Percentiles rank a stretch among this genome's conserved stretches.
phyloP scores from a whole-genome alignment of 2,888 invertebrate genomes.

The Pseudococcus jackbeardsleyi region DNA sequence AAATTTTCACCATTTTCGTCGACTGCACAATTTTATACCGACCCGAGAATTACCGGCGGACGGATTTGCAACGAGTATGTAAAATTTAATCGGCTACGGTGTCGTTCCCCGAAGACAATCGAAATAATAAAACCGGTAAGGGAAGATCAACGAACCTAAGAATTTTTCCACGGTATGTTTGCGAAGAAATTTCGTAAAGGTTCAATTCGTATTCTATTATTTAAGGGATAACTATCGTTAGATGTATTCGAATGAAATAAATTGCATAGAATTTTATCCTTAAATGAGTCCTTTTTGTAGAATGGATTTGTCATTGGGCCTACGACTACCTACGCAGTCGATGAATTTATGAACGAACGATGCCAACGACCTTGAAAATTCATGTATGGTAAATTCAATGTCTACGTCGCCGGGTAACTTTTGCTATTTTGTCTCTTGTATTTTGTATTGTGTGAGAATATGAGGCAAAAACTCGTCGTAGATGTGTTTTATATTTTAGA shows the following conservation, averaged over 20 bases:
- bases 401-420: background rate
- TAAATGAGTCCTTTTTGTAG: background rate
- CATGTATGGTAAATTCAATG: background rate
- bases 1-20: slow-evolving; percentile 14
- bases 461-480: background rate
- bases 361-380: slow-evolving; percentile 12
- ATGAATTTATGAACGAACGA: background rate
- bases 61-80: background rate
- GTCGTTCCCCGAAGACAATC: background rate
- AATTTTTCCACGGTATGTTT: background rate
- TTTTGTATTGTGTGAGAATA: background rate
- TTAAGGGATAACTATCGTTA: background rate
- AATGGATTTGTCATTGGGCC: background rate
- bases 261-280: background rate
- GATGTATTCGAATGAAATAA: background rate
- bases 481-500: background rate
- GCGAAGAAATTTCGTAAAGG: background rate
- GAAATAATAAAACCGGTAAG: background rate
- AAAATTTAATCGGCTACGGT: background rate
- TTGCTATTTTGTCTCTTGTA: background rate
- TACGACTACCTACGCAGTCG: background rate
- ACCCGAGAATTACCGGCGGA: no score
- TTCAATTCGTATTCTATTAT: background rate
- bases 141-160: background rate
- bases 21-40: background rate